Conservation (phyloP, 2,797 vertebrate species). For the Xenops minutus region DNA sequence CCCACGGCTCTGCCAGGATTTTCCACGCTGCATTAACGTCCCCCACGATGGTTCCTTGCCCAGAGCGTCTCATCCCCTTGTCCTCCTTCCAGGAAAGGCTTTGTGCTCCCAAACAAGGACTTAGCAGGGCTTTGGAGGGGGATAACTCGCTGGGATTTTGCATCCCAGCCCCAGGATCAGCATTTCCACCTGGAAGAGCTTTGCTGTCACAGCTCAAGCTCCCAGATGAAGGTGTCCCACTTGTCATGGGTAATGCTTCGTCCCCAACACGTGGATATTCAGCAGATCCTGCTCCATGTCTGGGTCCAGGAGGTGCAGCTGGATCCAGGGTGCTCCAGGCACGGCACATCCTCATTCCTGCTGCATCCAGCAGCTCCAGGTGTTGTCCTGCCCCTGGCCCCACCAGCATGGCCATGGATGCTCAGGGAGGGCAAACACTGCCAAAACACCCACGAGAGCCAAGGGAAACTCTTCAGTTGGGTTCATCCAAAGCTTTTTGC, state of each 20-base stretch:
- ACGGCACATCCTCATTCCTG: neutral
- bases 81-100: neutral
- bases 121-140: neutral
- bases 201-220: neutral
- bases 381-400: neutral
- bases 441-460: rapidly evolving
- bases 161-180: neutral
- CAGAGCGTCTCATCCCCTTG: rapidly evolving
- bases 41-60: neutral
- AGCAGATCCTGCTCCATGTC: neutral
- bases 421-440: neutral
- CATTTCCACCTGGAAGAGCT: neutral
- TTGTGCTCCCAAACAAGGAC: neutral
- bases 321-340: neutral
- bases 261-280: rapidly evolving
- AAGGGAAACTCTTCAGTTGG: neutral
- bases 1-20: neutral
- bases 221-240: neutral
- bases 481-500: neutral
- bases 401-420: rapidly evolving
- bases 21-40: neutral
- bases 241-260: rapidly evolving
- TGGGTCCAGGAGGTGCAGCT: rapidly evolving
- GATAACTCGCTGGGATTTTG: neutral
- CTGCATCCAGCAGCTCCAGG: neutral